These are phyloP conservation scores for Euthynnus affinis DNA, from an alignment of 2,797 vertebrate species.

Conservation along the genomic window DNA sequence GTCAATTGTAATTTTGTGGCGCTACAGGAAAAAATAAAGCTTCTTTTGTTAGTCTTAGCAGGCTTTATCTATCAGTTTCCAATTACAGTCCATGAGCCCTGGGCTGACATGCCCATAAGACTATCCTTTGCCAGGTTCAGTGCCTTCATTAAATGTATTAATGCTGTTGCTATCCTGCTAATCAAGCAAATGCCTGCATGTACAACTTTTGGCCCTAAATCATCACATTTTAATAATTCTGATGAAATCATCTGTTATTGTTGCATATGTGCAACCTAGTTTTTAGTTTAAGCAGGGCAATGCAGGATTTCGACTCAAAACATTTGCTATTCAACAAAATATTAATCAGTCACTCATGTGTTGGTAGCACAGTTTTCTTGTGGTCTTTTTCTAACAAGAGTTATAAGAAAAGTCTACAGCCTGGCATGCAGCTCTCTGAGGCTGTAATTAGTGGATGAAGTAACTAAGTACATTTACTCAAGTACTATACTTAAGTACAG, in stretches of 20 bases:
- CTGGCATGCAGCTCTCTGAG: not conserved
- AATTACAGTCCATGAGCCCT: constrained; percentile 56
- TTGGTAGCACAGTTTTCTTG: constrained; percentile 2
- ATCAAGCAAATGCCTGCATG: constrained; percentile 20
- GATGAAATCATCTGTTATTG: constrained; percentile 6
- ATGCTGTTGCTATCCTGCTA: constrained; percentile 34
- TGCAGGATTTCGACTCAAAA: not conserved
- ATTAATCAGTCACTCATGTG: not conserved
- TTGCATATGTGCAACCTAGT: not conserved
- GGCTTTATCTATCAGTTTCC: constrained; percentile 66
- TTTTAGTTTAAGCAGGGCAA: not conserved
- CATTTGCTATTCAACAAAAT: constrained; percentile 2
- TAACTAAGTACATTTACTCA: too few species aligned
- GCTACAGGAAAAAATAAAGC: constrained; percentile 50
- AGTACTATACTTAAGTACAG: too few species aligned
- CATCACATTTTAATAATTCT: not conserved
- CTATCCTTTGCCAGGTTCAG: constrained; percentile 37
- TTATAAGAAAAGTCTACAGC: not conserved
- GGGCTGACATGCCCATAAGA: constrained; percentile 38
- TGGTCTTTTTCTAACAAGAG: not conserved
- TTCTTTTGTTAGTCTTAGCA: constrained; percentile 68
- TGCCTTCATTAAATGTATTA: constrained; percentile 43
- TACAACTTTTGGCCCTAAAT: constrained; percentile 14
- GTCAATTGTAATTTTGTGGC: constrained; percentile 70
- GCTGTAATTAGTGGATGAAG: not conserved